Conservation (phyloP, 2,888 invertebrate species). For the Sinhomidia bicolor region DNA sequence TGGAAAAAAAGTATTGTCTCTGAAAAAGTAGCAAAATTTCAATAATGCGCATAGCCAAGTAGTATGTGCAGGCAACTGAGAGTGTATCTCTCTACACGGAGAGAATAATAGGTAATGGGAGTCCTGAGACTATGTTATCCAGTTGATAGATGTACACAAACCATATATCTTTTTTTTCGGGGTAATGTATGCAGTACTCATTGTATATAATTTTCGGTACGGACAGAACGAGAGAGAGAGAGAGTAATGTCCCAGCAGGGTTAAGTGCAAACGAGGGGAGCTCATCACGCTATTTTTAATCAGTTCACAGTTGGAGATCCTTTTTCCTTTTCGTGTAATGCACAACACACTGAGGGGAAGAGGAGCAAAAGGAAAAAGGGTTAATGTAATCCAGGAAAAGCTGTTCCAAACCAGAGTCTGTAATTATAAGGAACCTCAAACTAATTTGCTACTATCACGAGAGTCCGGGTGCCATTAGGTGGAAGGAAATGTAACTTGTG, state of each 20-base stretch:
- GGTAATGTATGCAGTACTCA: slow-evolving; percentile 18
- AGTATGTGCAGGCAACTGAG: no score
- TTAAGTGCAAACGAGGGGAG: slow-evolving; percentile 70
- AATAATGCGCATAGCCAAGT: slow-evolving; percentile 29
- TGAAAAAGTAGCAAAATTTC: slow-evolving; percentile 26
- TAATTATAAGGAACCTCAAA: slow-evolving; percentile 72
- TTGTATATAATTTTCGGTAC: slow-evolving; percentile 31
- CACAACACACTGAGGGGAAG: slow-evolving; percentile 25
- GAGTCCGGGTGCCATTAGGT: slow-evolving; percentile 63
- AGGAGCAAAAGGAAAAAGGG: slow-evolving; percentile 50
- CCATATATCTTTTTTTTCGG: neutral
- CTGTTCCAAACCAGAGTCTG: slow-evolving; percentile 67
- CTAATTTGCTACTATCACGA: slow-evolving; percentile 70
- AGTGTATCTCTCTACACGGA: slow-evolving; percentile 8
- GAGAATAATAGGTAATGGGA: slow-evolving; percentile 41
- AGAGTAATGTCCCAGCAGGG: slow-evolving; percentile 62
- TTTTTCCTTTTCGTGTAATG: slow-evolving; percentile 49
- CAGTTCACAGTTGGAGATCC: slow-evolving; percentile 70
- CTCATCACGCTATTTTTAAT: slow-evolving; percentile 71
- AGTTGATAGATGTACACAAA: neutral
- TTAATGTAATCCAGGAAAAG: slow-evolving; percentile 71
- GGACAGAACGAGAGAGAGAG: slow-evolving; percentile 1
- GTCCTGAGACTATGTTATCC: slow-evolving; percentile 20
- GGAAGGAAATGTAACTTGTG: slow-evolving; percentile 54
- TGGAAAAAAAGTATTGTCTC: neutral